Conservation (phyloP, 2,797 vertebrate species). For the Diplodus puntazzo region DNA sequence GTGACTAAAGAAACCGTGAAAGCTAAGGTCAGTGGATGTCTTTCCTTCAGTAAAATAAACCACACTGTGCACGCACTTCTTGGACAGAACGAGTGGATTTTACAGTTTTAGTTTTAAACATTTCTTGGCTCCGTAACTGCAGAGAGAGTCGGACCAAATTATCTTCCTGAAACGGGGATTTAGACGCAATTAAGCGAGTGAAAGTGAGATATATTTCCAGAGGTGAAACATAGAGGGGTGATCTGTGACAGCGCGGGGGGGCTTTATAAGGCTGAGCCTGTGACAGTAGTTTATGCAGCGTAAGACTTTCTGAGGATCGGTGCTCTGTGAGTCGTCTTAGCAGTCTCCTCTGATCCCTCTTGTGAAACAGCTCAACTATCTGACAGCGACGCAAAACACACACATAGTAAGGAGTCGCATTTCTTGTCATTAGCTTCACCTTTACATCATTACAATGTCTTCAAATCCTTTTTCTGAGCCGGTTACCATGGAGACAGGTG, state of each 20-base stretch:
- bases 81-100: not conserved
- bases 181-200: not conserved
- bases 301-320: slow-evolving; percentile 63
- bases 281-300: slow-evolving; percentile 64
- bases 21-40: slow-evolving; percentile 54
- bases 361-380: slow-evolving; percentile 51
- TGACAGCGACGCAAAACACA: slow-evolving; percentile 55
- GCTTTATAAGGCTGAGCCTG: slow-evolving; percentile 42
- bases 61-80: not conserved
- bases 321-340: slow-evolving; percentile 65
- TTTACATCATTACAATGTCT: slow-evolving; percentile 41
- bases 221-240: slow-evolving; percentile 27
- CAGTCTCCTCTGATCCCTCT: slow-evolving; percentile 58
- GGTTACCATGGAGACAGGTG: slow-evolving; percentile 75
- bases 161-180: not conserved
- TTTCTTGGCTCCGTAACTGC: not conserved
- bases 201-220: slow-evolving; percentile 10
- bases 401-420: not conserved
- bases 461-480: slow-evolving; percentile 34
- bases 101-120: not conserved
- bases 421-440: slow-evolving; percentile 56
- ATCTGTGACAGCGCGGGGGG: slow-evolving; percentile 47
- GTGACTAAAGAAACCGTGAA: slow-evolving; percentile 44
- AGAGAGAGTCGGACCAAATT: not conserved
- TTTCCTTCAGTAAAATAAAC: slow-evolving; percentile 26